Evolutionary conservation across 2,113 vertebrate genomes (phyloP), one percentile per base, ranked within the genome.

Genomic region (Leptobrachium ailaonicum): DNA sequence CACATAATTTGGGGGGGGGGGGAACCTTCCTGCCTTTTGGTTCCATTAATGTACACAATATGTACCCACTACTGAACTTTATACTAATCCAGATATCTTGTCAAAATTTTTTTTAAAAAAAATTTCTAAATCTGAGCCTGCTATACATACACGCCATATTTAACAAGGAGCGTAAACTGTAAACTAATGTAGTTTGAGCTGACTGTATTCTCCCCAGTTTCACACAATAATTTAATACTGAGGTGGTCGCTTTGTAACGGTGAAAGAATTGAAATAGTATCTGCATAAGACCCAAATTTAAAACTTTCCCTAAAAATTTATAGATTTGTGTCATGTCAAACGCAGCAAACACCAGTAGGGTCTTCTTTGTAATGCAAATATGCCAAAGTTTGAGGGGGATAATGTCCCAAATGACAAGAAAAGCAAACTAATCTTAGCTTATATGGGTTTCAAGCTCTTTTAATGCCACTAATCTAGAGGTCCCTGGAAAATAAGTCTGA

Each of bases 401-500:
- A 64, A 64, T 8, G 47, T 50, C 47, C 47, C 47, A 64, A 20
- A 72, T 70, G 68, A 66, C 68, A 12, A 7, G 40, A 40, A 84
- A 73, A 84, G 84, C 85, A 89, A 91, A 93, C 86, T 82, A 77
- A 83, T 85, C 78, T 89, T 89, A 92, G 92, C 90, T 93, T 90
- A 91, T 92, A 80, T 82, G 85, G 85, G 20, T 84, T 43, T 76
- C 47, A 86, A 86, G 88, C 87, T 85, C 85, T 0, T 2, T 32
- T 83, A 20, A 82, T 85, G 44, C 73, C 70, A 85, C 84, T 96
- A 99, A 92, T 99, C 98, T 41, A 99, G 93, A 74, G 97, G 98
- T 84, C 97, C 97, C 90, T 99, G 97, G 92, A 99, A 99, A 90
- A 99, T 99, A 85, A 99, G 98, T 95, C 96, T 96, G 90, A 98